Base-by-base conservation (phyloP, 2,797 vertebrate species). In the Carduelis carduelis region DNA sequence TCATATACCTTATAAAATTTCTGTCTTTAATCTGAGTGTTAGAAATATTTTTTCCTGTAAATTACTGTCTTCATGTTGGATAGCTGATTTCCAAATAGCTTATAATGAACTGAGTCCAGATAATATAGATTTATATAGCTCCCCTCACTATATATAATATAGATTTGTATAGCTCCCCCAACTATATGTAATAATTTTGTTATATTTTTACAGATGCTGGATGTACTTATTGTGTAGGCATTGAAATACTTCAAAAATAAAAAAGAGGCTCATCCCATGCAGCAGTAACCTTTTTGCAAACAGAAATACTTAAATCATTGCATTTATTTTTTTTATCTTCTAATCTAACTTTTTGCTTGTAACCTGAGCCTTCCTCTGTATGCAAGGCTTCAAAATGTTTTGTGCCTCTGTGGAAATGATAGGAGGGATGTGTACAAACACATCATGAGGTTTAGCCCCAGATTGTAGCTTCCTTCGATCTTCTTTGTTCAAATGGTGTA, bases 161-260 rank as follows among this genome's bases (percentile, higher is more conserved):
- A 12, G 32, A 72, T 44, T 21, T 39, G 39, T 39, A 39, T 3
- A 39, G 39, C 39, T 39, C 13, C 39, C 39, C 39, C 35, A 37
- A 37, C 35, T 39, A 13, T 60, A 34, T 7, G 11, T 82, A 90
- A 74, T 65, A 60, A 66, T 50, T 88, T 35, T 61, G 17, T 86
- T 93, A 26, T 65, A n/a, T 92, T 90, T 87, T 92, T 77, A 77
- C 57, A 81, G 69, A 81, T 3, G 1, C 61, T 79, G 74, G 59
- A 63, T 76, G 7, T 59, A 68, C 53, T 95, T 89, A 64, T 35
- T 13, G 0, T 52, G 23, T 92, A 96, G 80, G 19, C 74, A 84
- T 55, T 90, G 61, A 85, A 88, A 90, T 60, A 86, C 41, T 88
- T 88, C 30, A 60, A 86, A 69, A 91, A 78, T 65, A 92, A 61